Evolutionary conservation across 2,888 invertebrate genomes (phyloP).

Genomic region (Unio pictorum): DNA sequence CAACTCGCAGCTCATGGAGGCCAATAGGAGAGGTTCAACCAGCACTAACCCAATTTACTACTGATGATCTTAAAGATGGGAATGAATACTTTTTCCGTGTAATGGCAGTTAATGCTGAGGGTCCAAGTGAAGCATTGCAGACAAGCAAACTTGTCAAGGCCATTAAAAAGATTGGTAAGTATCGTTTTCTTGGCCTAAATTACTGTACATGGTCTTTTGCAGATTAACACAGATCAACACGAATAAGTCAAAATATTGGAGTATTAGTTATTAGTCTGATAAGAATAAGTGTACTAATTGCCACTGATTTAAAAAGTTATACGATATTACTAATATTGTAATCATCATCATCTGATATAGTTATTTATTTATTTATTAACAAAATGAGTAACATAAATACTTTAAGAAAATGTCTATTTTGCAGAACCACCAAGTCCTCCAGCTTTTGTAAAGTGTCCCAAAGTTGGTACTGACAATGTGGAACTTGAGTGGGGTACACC

Average conservation of each 20-base stretch:
- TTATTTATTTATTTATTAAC: too few species aligned
- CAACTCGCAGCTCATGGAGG: slow-evolving; percentile 84
- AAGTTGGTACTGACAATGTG: slow-evolving; percentile 43
- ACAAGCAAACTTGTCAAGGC: slow-evolving; percentile 51
- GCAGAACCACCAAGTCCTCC: slow-evolving; percentile 47
- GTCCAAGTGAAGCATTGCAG: slow-evolving; percentile 81
- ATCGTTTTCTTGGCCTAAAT: background rate
- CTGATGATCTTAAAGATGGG: slow-evolving; percentile 80
- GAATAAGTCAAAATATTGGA: too few species aligned
- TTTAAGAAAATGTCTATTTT: too few species aligned
- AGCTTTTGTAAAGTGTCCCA: slow-evolving; percentile 39
- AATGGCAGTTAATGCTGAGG: slow-evolving; percentile 88
- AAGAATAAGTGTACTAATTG: too few species aligned
- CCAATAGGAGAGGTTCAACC: slow-evolving; percentile 62
- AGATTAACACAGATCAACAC: too few species aligned
- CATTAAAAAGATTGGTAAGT: slow-evolving; percentile 57
- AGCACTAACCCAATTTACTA: slow-evolving; percentile 66
- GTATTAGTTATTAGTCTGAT: too few species aligned
- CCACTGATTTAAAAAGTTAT: too few species aligned
- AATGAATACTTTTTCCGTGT: slow-evolving; percentile 89
- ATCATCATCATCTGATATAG: too few species aligned
- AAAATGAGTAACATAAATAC: too few species aligned
- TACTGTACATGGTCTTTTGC: too few species aligned
- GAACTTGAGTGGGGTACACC: slow-evolving; percentile 68
- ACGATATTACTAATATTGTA: too few species aligned